Percentiles rank a stretch among this genome's conserved stretches.
Evolutionary conservation across 2,888 invertebrate genomes (phyloP).

Genomic region (Acholoe squamosa): DNA sequence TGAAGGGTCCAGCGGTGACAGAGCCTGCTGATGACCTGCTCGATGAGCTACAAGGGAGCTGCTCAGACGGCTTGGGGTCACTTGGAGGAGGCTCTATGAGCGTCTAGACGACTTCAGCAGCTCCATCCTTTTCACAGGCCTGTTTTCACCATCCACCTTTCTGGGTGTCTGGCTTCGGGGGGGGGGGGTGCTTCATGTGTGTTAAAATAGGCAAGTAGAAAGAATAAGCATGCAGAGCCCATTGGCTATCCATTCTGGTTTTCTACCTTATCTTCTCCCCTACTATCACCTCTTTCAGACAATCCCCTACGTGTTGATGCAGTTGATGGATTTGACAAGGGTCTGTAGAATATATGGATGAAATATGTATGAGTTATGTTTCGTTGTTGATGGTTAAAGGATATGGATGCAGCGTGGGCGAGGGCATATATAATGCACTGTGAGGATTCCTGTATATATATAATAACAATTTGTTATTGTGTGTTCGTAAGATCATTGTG

Average conservation of each 20-base stretch:
- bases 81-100: not conserved
- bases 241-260: too few relatives aligned
- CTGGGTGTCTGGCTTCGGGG: not conserved
- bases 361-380: constrained; percentile 1
- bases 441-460: too few relatives aligned
- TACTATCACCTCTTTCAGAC: not conserved
- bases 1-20: not conserved
- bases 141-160: too few relatives aligned
- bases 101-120: not conserved
- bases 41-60: not conserved
- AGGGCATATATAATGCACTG: not conserved
- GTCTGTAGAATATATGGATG: constrained; percentile 6
- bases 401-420: not conserved
- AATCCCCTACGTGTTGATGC: too few relatives aligned
- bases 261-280: not conserved
- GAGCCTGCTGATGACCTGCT: not conserved
- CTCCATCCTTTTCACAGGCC: too few relatives aligned
- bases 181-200: not conserved
- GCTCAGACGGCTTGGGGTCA: not conserved
- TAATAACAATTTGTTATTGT: too few relatives aligned
- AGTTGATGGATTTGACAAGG: not conserved
- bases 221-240: too few relatives aligned
- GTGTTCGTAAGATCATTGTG: too few relatives aligned
- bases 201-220: too few relatives aligned
- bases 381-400: not conserved